phyloP scores from a whole-genome alignment of 2,888 invertebrate species.

The Dryocosmus kuriphilus region DNA sequence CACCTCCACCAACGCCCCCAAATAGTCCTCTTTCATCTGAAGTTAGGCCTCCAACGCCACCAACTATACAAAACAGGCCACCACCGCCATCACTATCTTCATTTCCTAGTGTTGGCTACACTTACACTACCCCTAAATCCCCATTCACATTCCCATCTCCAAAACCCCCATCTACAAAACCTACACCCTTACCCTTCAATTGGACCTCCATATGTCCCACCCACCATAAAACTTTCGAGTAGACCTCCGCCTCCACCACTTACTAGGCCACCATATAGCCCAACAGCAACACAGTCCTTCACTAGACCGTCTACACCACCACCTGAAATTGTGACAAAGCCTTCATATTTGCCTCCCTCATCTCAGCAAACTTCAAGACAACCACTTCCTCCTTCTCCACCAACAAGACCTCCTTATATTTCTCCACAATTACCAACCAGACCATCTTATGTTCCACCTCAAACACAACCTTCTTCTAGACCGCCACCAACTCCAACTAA shows the following conservation, averaged over 20 bases:
- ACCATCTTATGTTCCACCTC: conserved; percentile 49
- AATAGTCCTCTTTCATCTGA: conserved; percentile 39
- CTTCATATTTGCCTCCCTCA: conserved; percentile 42
- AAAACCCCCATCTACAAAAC: conserved; percentile 39
- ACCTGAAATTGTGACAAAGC: conserved; percentile 59
- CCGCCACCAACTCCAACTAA: conserved; percentile 36
- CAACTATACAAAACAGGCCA: conserved; percentile 57
- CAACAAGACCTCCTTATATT: conserved; percentile 60
- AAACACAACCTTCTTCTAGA: conserved; percentile 53
- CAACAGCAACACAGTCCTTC: neutral
- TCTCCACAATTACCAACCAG: conserved; percentile 53
- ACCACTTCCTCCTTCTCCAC: conserved; percentile 61
- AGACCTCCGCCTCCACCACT: conserved; percentile 47
- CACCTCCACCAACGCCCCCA: conserved; percentile 44
- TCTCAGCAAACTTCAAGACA: conserved; percentile 52
- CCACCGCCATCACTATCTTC: conserved; percentile 44
- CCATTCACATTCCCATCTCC: conserved; percentile 41
- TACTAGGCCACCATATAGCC: neutral
- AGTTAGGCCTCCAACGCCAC: conserved; percentile 53
- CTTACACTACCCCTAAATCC: neutral
- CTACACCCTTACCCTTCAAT: conserved; percentile 38
- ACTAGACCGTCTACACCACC: conserved; percentile 55
- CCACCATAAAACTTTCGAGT: conserved; percentile 43
- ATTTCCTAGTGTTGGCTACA: conserved; percentile 21
- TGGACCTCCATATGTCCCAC: conserved; percentile 39